Evolutionary conservation across 2,888 invertebrate genomes (phyloP).

Genomic region (Hemaris fuciformis): DNA sequence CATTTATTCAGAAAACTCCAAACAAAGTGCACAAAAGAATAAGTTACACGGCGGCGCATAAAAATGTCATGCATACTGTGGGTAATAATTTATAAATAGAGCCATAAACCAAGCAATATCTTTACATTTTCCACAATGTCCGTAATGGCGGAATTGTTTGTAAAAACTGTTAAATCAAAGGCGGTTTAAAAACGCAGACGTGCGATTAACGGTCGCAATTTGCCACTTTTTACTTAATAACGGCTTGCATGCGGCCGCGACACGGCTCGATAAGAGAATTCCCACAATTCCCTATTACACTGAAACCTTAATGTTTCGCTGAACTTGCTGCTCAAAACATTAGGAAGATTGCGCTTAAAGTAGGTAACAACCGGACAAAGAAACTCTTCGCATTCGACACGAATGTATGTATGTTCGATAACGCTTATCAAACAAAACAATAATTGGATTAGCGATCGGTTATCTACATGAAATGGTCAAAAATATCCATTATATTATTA

Average conservation of each 20-base stretch:
- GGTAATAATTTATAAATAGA: conserved; percentile 1
- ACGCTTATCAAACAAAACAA: no score
- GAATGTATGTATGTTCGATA: no score
- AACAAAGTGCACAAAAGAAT: neutral
- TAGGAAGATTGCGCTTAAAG: neutral
- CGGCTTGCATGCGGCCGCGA: conserved; percentile 34
- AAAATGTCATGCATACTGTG: neutral
- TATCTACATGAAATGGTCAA: no score
- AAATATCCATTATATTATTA: no score
- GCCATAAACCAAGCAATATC: conserved; percentile 7
- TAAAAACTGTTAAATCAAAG: conserved; percentile 31
- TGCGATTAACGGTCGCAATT: conserved; percentile 52
- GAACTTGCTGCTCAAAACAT: conserved; percentile 8
- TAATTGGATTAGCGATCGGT: no score
- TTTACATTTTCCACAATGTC: neutral
- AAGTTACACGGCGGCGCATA: no score
- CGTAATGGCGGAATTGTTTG: conserved; percentile 12
- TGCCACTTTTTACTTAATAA: conserved; percentile 46
- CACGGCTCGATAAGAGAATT: conserved; percentile 31
- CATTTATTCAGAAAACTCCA: neutral
- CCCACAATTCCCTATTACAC: conserved; percentile 42
- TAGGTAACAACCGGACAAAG: no score
- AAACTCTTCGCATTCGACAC: no score
- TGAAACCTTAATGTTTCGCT: conserved; percentile 4
- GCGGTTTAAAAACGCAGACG: conserved; percentile 45